A percentile compares a stretch with the other conserved stretches of the same genome.
phyloP scores from a whole-genome alignment of 2,888 invertebrate species.

The Palloptera scutellata region DNA sequence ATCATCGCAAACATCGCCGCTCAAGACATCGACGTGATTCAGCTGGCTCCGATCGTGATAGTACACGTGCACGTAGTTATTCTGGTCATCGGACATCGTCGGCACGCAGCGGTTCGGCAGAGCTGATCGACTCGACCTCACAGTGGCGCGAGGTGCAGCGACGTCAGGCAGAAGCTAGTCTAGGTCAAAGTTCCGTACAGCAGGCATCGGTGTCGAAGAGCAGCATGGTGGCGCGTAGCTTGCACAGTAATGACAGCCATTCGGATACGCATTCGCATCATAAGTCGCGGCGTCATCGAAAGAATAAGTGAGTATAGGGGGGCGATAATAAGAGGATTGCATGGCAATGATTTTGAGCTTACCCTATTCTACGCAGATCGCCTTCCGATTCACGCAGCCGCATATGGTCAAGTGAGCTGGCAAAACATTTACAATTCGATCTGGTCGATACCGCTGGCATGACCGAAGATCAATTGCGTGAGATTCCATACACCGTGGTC shows the following conservation, averaged over 20 bases:
- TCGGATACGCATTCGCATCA: constrained; percentile 69
- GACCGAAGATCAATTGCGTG: constrained; percentile 84
- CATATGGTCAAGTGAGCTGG: constrained; percentile 78
- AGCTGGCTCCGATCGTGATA: constrained; percentile 73
- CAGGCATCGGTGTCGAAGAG: constrained; percentile 76
- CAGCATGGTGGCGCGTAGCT: constrained; percentile 65
- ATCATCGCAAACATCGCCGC: constrained; percentile 77
- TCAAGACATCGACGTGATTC: constrained; percentile 75
- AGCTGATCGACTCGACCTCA: constrained; percentile 85
- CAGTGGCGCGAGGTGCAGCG: constrained; percentile 90
- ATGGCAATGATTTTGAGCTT: not conserved
- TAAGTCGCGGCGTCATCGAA: constrained; percentile 66
- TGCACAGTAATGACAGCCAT: constrained; percentile 66
- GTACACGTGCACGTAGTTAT: constrained; percentile 66
- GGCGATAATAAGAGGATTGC: not conserved
- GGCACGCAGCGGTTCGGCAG: constrained; percentile 65
- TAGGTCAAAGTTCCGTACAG: constrained; percentile 68
- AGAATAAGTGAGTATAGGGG: constrained; percentile 67
- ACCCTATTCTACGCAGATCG: constrained; percentile 65
- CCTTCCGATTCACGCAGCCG: constrained; percentile 76
- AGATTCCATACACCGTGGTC: constrained; percentile 89
- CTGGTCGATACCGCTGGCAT: constrained; percentile 89
- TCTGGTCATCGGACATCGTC: constrained; percentile 64
- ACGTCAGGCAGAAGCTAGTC: constrained; percentile 70
- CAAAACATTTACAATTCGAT: constrained; percentile 87